Evolutionary conservation across 2,888 invertebrate genomes (phyloP), one percentile per base, ranked within the genome.

Genomic region (Troides aeacus): DNA sequence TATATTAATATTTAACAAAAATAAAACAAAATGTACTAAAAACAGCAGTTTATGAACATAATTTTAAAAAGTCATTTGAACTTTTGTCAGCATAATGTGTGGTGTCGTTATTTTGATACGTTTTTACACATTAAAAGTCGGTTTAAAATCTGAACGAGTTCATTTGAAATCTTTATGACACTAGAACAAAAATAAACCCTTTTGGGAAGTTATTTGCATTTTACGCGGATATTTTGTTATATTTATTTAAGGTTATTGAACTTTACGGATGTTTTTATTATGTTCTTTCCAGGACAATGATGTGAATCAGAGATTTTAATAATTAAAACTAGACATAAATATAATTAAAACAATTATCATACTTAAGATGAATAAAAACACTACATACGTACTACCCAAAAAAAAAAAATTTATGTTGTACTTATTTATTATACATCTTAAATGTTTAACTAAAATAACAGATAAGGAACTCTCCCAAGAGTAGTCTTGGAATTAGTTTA

Each of bases 401-500:
- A 30, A 30, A 30, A 30, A 30, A 4, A 3, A 30, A 4, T 30
- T 30, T 30, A 30, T 30, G 30, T 30, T 30, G 3, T 30, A 3
- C 24, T 4, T 24, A 24, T 24, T 24, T 24, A 24, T 3, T 24
- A 3, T 24, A 2, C 5, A 17, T 50, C 1, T 50, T 17, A 50
- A 17, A 50, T 50, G 17, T 50, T 50, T 17, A 50, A 17, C 50
- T 15, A 50, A 5, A 50, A 18, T 17, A 50, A 18, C 17, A 50
- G 50, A 39, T 50, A 50, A 12, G 18, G 15, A 50, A 15, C 50
- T 50, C 50, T 50, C 50, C 2, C 12, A 5, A 50, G 75, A 74
- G 79, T 81, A 85, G 86, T 86, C 85, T 85, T 86, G 83, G 80
- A 85, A 85, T 81, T 84, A 88, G 88, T 85, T 86, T 82, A 81